Base-by-base conservation (phyloP, 2,888 invertebrate genomes). In the Pandemis heparana region DNA sequence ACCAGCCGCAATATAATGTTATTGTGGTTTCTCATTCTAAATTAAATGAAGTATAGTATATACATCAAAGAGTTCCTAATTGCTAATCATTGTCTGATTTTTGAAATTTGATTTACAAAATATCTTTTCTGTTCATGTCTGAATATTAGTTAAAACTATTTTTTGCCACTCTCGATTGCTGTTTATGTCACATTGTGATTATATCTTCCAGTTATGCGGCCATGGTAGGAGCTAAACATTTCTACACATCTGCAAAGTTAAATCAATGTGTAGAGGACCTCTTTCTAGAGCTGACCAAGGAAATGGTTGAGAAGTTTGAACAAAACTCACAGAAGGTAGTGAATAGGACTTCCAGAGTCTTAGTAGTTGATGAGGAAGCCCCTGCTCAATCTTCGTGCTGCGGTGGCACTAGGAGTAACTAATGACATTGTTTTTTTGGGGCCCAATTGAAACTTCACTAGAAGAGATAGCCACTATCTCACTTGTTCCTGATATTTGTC, bases 231-330 rank as follows among this genome's bases (percentile, higher is more conserved):
- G 99, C 99, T 0, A 96, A 96, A 82, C 99, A 99, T 91, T 98
- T 97, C 89, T 97, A 98, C 87, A 98, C 99, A 46, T 99, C 99
- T 43, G 99, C 99, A 0, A 99, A 99, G 92, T 90, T 96, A 75
- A 98, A 98, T 88, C 96, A 97, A 88, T 98, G 98, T 43, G 97
- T 99, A 6, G 98, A 98, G 86, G 98, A 99, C 76, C 95, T 99
- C 85, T 99, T 99, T 88, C 89, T 98, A 64, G 96, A 97, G 78
- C 91, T 99, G 75, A 97, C 98, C 51, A 95, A 96, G 83, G 96
- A 96, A 81, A 97, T 98, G 97, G 95, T 97, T 39, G 88, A 90
- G 39, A 86, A 85, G 65, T 83, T 82, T 66, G 90, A 92, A 63
- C 85, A 86, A 38, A 88, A 85, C 43, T 75, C 86, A 5, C 86